Evolutionary conservation across 1,140 invertebrate species (phyloP).

Genomic region (Bilobella aurantiaca): DNA sequence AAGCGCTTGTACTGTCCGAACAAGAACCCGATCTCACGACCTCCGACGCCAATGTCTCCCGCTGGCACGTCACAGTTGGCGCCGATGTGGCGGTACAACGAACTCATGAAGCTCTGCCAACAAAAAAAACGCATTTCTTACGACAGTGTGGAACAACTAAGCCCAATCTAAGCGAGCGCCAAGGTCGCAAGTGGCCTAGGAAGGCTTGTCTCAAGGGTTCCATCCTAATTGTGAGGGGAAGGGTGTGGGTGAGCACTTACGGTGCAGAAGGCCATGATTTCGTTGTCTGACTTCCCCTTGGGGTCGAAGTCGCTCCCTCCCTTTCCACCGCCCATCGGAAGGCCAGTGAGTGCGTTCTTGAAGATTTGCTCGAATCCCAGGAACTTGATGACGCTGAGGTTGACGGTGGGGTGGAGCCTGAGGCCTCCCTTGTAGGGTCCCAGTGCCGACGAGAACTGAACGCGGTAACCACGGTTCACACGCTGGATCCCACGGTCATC

Average conservation of each 20-base stretch:
- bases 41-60: slow-evolving; percentile 22
- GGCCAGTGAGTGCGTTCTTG: slow-evolving; percentile 20
- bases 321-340: slow-evolving; percentile 21
- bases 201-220: no score
- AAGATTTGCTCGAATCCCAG: slow-evolving; percentile 22
- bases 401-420: slow-evolving; percentile 18
- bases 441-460: slow-evolving; percentile 15
- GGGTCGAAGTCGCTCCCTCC: slow-evolving; percentile 21
- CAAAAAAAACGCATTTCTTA: neutral
- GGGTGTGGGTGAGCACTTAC: neutral
- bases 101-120: slow-evolving; percentile 17
- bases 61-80: slow-evolving; percentile 19
- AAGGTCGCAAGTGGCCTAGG: no score
- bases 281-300: slow-evolving; percentile 14
- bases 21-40: slow-evolving; percentile 19
- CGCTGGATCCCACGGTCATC: slow-evolving; percentile 17
- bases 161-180: no score
- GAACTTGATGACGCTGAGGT: slow-evolving; percentile 16
- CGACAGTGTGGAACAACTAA: no score
- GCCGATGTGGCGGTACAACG: slow-evolving; percentile 16
- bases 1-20: slow-evolving; percentile 20
- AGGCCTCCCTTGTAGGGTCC: slow-evolving; percentile 24
- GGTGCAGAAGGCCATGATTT: slow-evolving; percentile 17
- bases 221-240: neutral
- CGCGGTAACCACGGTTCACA: slow-evolving; percentile 19